Percentiles rank a stretch among this genome's conserved stretches.
These are phyloP conservation scores for Zapus hudsonius DNA, from an alignment of 2,113 vertebrate species.

Conservation along the genomic window DNA sequence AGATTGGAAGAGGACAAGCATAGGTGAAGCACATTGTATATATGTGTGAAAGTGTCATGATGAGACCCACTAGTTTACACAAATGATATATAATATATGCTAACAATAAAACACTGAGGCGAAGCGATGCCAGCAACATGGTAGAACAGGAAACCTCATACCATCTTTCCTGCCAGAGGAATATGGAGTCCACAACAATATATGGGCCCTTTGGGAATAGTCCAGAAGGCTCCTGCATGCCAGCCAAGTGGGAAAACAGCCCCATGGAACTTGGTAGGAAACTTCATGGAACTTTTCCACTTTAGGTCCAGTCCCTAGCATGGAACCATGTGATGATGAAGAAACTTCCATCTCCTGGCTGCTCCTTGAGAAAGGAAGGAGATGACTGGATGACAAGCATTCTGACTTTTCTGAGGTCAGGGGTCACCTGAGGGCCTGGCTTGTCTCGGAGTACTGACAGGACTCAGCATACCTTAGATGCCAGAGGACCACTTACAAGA, in stretches of 20 bases:
- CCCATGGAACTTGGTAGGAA: not conserved
- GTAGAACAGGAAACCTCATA: not conserved
- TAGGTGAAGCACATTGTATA: not conserved
- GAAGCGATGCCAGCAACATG: not conserved
- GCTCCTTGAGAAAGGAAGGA: not conserved
- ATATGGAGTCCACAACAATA: not conserved
- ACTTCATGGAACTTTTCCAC: not conserved
- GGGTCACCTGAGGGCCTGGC: slow-evolving; percentile 20
- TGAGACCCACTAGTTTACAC: not conserved
- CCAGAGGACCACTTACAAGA: not conserved
- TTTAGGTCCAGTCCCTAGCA: not conserved
- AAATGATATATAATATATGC: not conserved
- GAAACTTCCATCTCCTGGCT: not conserved
- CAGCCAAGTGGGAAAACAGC: not conserved
- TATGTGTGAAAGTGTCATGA: too few relatives aligned
- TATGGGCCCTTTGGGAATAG: not conserved
- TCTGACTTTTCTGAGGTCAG: slow-evolving; percentile 40
- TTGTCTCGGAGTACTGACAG: not conserved
- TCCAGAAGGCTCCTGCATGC: not conserved
- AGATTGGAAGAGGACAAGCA: not conserved
- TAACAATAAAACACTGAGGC: not conserved
- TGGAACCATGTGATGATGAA: not conserved
- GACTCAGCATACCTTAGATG: not conserved
- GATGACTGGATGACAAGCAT: not conserved
- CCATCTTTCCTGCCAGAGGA: not conserved